Evolutionary conservation across 2,888 invertebrate species (phyloP).

Genomic region (Mythimna pallens): DNA sequence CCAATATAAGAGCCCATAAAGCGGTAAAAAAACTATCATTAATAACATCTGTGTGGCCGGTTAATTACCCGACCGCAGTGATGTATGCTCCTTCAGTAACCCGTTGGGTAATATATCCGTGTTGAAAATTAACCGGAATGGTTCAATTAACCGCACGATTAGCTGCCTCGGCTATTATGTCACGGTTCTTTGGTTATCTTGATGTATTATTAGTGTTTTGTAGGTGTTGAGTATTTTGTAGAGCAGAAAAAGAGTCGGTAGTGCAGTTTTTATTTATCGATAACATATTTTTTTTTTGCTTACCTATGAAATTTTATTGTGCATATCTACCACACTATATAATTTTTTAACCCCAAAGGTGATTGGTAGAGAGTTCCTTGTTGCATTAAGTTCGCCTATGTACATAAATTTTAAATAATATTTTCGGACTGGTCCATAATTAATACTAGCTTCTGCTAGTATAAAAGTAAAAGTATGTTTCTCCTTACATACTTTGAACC

Average conservation of each 20-base stretch:
- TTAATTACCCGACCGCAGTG: slow-evolving; percentile 57
- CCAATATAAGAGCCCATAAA: slow-evolving; percentile 33
- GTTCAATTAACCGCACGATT: slow-evolving; percentile 65
- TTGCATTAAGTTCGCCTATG: too few species aligned
- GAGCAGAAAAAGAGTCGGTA: not conserved
- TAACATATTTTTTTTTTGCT: too few species aligned
- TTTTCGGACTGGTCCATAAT: too few species aligned
- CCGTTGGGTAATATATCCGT: slow-evolving; percentile 59
- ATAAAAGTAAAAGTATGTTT: too few species aligned
- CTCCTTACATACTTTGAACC: too few species aligned
- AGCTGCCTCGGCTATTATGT: slow-evolving; percentile 45
- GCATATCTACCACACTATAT: too few species aligned
- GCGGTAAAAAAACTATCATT: slow-evolving; percentile 56
- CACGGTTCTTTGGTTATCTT: slow-evolving; percentile 52
- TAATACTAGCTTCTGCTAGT: too few species aligned
- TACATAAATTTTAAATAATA: too few species aligned
- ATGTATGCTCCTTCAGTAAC: slow-evolving; percentile 62
- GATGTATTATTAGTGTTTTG: slow-evolving; percentile 33
- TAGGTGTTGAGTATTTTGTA: slow-evolving; percentile 8
- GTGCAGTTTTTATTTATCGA: not conserved
- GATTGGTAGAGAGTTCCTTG: too few species aligned
- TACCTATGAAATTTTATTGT: too few species aligned
- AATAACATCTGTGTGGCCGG: slow-evolving; percentile 56
- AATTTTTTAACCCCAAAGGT: too few species aligned
- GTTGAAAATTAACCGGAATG: slow-evolving; percentile 60